These are phyloP conservation scores for Tenthredo distinguenda DNA, from an alignment of 2,888 invertebrate genomes.

Conservation along the genomic window DNA sequence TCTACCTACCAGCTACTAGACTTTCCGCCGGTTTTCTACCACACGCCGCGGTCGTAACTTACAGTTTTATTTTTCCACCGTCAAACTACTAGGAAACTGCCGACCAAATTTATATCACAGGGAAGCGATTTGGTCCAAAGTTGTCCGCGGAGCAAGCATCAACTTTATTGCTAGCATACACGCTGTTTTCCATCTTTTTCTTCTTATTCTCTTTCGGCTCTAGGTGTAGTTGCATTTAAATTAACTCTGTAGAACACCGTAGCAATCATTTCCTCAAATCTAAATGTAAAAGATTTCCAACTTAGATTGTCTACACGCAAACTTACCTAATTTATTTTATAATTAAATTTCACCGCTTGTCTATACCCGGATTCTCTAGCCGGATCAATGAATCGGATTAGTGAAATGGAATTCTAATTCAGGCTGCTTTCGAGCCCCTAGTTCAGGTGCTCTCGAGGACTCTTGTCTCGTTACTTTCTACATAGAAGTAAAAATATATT, in stretches of 20 bases:
- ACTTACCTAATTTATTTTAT: not conserved
- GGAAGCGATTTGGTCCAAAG: constrained; percentile 41
- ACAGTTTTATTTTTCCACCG: constrained; percentile 44
- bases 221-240: not conserved
- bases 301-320: not conserved
- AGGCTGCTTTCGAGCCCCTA: too few species aligned
- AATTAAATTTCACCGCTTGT: not conserved
- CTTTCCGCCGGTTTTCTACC: not conserved
- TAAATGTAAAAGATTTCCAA: not conserved
- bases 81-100: constrained; percentile 39
- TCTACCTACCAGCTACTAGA: not conserved
- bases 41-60: constrained; percentile 31
- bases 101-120: constrained; percentile 41
- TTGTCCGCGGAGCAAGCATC: constrained; percentile 32
- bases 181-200: not conserved
- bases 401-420: not conserved
- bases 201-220: not conserved
- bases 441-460: too few species aligned
- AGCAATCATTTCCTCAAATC: not conserved
- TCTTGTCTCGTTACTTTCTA: too few species aligned
- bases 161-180: constrained; percentile 38
- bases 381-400: not conserved
- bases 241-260: not conserved
- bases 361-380: not conserved
- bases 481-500: too few species aligned